phyloP scores from a whole-genome alignment of 2,797 vertebrate species.

The Austrolebias charrua region DNA sequence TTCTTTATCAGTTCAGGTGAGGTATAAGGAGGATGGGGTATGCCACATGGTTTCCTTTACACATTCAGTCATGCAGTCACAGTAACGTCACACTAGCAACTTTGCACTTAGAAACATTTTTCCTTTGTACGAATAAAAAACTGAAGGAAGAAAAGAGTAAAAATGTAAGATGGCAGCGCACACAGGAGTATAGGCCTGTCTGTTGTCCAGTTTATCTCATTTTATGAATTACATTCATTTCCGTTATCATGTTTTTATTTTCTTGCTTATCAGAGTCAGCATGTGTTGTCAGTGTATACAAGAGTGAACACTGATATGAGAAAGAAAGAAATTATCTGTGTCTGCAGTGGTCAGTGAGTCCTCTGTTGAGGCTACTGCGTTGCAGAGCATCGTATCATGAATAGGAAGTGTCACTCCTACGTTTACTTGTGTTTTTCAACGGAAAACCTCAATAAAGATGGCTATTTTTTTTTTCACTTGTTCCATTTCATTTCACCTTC shows the following conservation, averaged over 20 bases:
- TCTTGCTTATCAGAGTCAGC: conserved; percentile 71
- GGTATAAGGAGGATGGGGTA: conserved; percentile 66
- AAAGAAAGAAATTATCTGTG: conserved; percentile 47
- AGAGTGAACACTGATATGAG: conserved; percentile 69
- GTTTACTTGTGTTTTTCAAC: conserved; percentile 76
- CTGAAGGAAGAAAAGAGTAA: conserved; percentile 52
- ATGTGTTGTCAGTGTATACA: conserved; percentile 74
- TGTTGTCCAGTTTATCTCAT: conserved; percentile 71
- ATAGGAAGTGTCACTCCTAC: conserved; percentile 66
- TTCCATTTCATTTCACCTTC: conserved; percentile 72
- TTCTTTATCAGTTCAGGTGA: conserved; percentile 74
- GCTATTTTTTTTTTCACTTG: conserved; percentile 72
- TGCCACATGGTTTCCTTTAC: conserved; percentile 55
- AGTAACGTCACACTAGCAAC: conserved; percentile 10
- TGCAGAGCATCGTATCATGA: conserved; percentile 61
- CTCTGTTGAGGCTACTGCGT: conserved; percentile 63
- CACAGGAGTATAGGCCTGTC: conserved; percentile 65
- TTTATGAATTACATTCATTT: conserved; percentile 77
- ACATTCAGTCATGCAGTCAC: conserved; percentile 33
- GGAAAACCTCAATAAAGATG: conserved; percentile 81
- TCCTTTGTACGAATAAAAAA: conserved; percentile 60
- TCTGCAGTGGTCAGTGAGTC: conserved; percentile 57
- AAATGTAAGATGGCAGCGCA: conserved; percentile 48
- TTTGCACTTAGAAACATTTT: conserved; percentile 30
- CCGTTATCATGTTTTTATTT: conserved; percentile 72